Base-by-base conservation (phyloP, 2,113 vertebrate species). In the Platysternon megacephalum region DNA sequence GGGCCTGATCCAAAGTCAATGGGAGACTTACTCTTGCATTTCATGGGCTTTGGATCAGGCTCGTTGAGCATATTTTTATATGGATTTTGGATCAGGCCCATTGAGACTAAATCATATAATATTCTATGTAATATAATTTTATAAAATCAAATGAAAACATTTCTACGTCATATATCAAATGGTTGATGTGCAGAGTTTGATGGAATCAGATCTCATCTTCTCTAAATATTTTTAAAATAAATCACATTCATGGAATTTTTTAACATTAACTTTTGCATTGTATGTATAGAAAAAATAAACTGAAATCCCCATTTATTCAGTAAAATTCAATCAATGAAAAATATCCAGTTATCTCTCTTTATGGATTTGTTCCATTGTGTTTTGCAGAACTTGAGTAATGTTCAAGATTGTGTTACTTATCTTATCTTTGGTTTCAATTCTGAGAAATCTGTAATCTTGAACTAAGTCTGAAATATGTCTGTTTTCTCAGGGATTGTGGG, bases 371-470 rank as follows among this genome's bases (percentile, higher is more conserved):
- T 90, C 39, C 24, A 13, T 17, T 84, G 32, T 76, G 51, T 92
- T 93, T 53, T 79, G 17, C 46, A 78, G 53, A n/a, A 83, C 48
- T 46, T 58, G 10, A 90, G 29, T 84, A 82, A 72, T n/a, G 56
- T 46, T 93, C 7, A 11, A 39, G 46, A 39, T 44, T 39, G 7
- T 78, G 65, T 91, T 28, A 16, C 4, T 85, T 76, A 21, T 2
- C 4, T 46, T 74, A n/a, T 26, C 22, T 94, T 94, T 90, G 76
- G 83, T 90, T 87, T 91, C n/a, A 61, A 11, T 91, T 94, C 65
- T 82, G 53, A 17, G 26, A 89, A 42, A 58, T 72, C 29, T 13
- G 5, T 48, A 42, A 84, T 83, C 26, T 79, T 13, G 11, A 87
- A 82, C 52, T 46, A 56, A 14, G 11, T 58, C 35, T 42, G 79